phyloP scores from a whole-genome alignment of 2,888 invertebrate species.

The Hypolimnas misippus region DNA sequence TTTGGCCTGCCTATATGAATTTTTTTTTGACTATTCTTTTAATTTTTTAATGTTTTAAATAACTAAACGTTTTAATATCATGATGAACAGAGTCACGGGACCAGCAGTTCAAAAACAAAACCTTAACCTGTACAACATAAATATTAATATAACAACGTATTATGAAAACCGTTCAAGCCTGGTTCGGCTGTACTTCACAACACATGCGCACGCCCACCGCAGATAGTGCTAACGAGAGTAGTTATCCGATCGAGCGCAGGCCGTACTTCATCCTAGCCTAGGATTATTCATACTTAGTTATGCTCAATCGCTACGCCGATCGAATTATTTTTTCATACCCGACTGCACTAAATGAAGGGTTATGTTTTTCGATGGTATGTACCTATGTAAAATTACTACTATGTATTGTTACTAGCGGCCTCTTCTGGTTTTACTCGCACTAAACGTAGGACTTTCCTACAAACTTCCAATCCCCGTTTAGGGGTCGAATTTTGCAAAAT shows the following conservation, averaged over 20 bases:
- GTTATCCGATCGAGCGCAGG: slow-evolving; percentile 52
- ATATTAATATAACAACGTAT: slow-evolving; percentile 8
- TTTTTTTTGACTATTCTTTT: too few relatives aligned
- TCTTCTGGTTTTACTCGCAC: too few relatives aligned
- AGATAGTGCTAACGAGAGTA: slow-evolving; percentile 66
- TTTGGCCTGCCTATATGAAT: too few relatives aligned
- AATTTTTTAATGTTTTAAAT: too few relatives aligned
- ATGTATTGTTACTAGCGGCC: too few relatives aligned
- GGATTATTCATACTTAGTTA: slow-evolving; percentile 49
- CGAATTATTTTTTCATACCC: slow-evolving; percentile 17
- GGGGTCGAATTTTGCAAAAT: too few relatives aligned
- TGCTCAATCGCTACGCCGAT: slow-evolving; percentile 27
- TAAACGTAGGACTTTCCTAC: too few relatives aligned
- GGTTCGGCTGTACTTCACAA: slow-evolving; percentile 19
- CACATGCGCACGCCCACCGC: slow-evolving; percentile 52
- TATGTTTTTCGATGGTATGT: too few relatives aligned
- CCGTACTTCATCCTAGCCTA: slow-evolving; percentile 35
- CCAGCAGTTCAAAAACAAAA: neutral
- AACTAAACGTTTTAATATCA: neutral
- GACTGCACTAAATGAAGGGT: too few relatives aligned
- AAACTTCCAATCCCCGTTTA: too few relatives aligned
- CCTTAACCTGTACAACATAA: neutral
- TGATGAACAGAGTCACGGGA: neutral
- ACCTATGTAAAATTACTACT: too few relatives aligned
- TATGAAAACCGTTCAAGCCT: slow-evolving; percentile 20